Evolutionary conservation across 2,888 invertebrate species (phyloP).

Genomic region (Lepidocyrtinus sp.): DNA sequence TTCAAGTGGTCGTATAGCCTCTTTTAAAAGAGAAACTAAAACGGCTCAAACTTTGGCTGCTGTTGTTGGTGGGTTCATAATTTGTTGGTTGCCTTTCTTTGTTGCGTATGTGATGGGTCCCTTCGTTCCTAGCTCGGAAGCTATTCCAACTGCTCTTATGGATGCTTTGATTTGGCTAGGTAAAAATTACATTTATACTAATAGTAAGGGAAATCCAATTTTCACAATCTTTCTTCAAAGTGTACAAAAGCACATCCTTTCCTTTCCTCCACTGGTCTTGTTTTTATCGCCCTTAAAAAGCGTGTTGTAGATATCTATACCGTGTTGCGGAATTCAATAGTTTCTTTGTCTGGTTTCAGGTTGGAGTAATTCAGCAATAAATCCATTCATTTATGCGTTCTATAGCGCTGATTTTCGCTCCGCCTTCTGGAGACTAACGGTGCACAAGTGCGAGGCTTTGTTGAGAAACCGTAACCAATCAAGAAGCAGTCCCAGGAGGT

Average conservation of each 20-base stretch:
- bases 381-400: slow-evolving; percentile 92
- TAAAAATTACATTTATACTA: no score
- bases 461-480: slow-evolving; percentile 45
- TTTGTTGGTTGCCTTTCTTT: slow-evolving; percentile 92
- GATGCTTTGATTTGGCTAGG: slow-evolving; percentile 87
- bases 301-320: background rate
- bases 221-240: slow-evolving; percentile 1
- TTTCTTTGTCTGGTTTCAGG: no score
- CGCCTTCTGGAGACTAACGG: slow-evolving; percentile 88
- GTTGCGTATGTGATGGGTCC: slow-evolving; percentile 86
- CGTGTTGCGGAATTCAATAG: no score
- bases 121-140: slow-evolving; percentile 78
- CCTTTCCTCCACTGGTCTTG: background rate
- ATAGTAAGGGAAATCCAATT: background rate
- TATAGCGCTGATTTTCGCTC: slow-evolving; percentile 90
- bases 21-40: slow-evolving; percentile 84
- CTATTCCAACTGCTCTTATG: slow-evolving; percentile 76
- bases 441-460: slow-evolving; percentile 72
- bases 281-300: background rate
- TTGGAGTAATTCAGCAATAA: slow-evolving; percentile 92
- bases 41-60: slow-evolving; percentile 90
- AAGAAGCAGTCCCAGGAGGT: slow-evolving; percentile 66
- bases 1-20: slow-evolving; percentile 70
- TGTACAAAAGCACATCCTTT: background rate
- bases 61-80: slow-evolving; percentile 89